phyloP scores from a whole-genome alignment of 1,140 invertebrate genomes.

The Hyphantria cunea region DNA sequence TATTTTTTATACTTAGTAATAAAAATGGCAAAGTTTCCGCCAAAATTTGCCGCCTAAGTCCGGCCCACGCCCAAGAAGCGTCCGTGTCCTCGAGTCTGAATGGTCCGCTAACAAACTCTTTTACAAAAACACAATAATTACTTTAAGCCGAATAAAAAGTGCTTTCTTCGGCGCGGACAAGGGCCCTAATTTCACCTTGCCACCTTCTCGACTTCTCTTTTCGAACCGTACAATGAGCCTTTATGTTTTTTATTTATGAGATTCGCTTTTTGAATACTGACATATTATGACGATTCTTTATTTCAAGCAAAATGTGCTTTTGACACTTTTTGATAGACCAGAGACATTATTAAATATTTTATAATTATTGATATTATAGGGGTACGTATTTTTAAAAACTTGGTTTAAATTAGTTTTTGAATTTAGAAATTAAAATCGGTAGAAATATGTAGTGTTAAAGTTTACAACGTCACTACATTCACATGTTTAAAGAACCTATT shows the following conservation, averaged over 20 bases:
- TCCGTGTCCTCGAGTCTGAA: conserved; percentile 66
- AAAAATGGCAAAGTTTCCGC: not conserved
- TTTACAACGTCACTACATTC: too few relatives aligned
- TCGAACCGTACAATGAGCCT: conserved; percentile 6
- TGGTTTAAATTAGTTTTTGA: too few relatives aligned
- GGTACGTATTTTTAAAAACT: too few relatives aligned
- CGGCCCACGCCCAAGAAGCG: conserved; percentile 50
- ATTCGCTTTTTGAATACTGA: conserved; percentile 11
- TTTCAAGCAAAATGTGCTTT: not conserved
- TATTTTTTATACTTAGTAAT: too few relatives aligned
- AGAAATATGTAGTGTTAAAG: too few relatives aligned
- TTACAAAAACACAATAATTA: conserved; percentile 81
- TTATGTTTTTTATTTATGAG: conserved; percentile 27
- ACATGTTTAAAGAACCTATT: too few relatives aligned
- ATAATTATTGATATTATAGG: too few relatives aligned
- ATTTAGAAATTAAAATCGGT: too few relatives aligned
- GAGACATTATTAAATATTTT: too few relatives aligned
- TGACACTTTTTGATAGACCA: too few relatives aligned
- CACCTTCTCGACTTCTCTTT: conserved; percentile 34
- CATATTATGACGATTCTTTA: not conserved
- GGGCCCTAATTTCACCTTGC: conserved; percentile 66
- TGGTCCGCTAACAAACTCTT: conserved; percentile 80
- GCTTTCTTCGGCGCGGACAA: conserved; percentile 63
- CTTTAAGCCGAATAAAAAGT: conserved; percentile 78
- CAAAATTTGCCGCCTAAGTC: conserved; percentile 30